Evolutionary conservation across 2,797 vertebrate species (phyloP), one percentile per base, ranked within the genome.

Genomic region (Pantherophis vulpinus): DNA sequence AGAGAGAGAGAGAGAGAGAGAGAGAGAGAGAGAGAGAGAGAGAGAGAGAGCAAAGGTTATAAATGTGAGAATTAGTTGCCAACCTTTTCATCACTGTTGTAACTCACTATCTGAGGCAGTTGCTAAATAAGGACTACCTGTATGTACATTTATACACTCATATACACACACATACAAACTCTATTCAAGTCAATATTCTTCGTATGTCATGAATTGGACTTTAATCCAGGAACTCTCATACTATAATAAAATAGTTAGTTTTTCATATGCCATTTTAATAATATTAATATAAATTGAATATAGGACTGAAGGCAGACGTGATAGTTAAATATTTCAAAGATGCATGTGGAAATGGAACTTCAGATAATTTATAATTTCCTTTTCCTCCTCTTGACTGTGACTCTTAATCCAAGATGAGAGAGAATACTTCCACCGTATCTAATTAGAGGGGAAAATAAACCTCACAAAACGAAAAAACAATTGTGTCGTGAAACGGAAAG

Each of bases 21-120:
- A 1, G 0, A 1, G 2, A 0, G 61, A 29, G 3, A 2, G 27
- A 27, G 10, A 11, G 1, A 1, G 8, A 12, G 61, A 29, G 27
- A 12, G 61, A 12, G 27, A 29, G 27, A 27, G 25, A 4, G 27
- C 4, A 12, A 63, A 63, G 27, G 11, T 63, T n/a, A 1, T 32
- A 32, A 70, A 16, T 70, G n/a, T n/a, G n/a, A 13, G n/a, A n/a
- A 70, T 70, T 32, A 32, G 66, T 70, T 32, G n/a, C 14, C 13
- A 70, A 70, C 13, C 16, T 79, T 42, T 79, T 47, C 20, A 47
- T 79, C 32, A 79, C 37, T 42, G 32, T 79, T 42, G 20, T 23
- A 47, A 42, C 9, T 79, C 37, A 79, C 37, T 83, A 42, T 83
- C 37, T 23, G 37, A 83, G 74, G 74, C 74, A 83, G 37, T 20